Conservation (phyloP, 2,888 invertebrate genomes). For the Myopa tessellatipennis region DNA sequence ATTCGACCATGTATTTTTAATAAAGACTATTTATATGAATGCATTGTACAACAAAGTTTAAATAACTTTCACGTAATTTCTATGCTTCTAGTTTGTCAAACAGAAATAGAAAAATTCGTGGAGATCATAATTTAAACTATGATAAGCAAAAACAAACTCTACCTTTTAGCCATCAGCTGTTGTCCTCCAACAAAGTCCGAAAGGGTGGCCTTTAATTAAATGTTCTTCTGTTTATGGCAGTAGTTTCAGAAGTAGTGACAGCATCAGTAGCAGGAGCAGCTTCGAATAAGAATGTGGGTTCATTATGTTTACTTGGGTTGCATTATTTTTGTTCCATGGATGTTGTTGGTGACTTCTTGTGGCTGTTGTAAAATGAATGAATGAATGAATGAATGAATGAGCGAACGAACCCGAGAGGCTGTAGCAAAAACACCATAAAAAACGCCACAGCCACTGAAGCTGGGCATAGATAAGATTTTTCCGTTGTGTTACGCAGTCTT, state of each 20-base stretch:
- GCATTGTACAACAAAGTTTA: too few relatives aligned
- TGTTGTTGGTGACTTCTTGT: neutral
- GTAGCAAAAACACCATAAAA: constrained; percentile 14
- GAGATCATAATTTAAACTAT: too few relatives aligned
- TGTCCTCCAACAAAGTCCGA: constrained; percentile 7
- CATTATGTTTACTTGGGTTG: constrained; percentile 23
- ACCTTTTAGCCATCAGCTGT: too few relatives aligned
- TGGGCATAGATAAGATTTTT: constrained; percentile 28
- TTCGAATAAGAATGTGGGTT: constrained; percentile 13
- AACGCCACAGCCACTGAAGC: neutral
- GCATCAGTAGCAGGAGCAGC: neutral
- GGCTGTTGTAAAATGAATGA: constrained; percentile 7
- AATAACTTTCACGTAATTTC: too few relatives aligned
- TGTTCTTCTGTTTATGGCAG: neutral
- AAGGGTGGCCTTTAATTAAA: neutral
- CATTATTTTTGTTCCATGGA: neutral
- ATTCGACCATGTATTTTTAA: too few relatives aligned
- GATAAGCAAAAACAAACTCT: too few relatives aligned
- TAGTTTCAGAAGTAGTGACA: neutral
- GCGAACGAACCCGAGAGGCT: neutral
- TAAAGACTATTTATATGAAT: too few relatives aligned
- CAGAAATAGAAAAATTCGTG: too few relatives aligned
- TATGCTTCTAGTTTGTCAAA: too few relatives aligned
- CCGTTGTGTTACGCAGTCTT: constrained; percentile 34
- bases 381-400: too few relatives aligned